phyloP scores from a whole-genome alignment of 2,888 invertebrate genomes.

The Drosophila prolongata region DNA sequence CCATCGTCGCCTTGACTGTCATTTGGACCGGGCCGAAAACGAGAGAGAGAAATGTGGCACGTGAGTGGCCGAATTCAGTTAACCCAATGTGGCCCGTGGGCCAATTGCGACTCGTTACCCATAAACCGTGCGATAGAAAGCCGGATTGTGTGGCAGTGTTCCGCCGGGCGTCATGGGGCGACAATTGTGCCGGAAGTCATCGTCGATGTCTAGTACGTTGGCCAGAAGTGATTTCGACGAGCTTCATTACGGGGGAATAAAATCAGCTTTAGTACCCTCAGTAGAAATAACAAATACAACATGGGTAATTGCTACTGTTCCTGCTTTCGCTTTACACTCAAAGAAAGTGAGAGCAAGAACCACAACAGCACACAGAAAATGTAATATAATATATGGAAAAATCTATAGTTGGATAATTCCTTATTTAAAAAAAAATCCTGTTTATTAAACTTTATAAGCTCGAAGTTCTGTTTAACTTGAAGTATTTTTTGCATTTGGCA shows the following conservation, averaged over 20 bases:
- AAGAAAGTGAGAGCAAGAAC: conserved; percentile 5
- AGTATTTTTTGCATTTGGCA: too few species aligned
- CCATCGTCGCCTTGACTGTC: conserved; percentile 83
- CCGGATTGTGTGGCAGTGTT: conserved; percentile 86
- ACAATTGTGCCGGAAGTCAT: conserved; percentile 94
- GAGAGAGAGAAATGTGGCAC: conserved; percentile 3
- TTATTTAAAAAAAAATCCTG: too few species aligned
- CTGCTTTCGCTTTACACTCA: conserved; percentile 8
- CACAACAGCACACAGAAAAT: neutral
- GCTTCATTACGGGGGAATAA: conserved; percentile 79
- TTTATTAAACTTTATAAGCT: too few species aligned
- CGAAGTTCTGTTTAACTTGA: too few species aligned
- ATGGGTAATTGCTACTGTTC: neutral
- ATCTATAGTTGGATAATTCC: neutral
- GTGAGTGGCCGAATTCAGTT: conserved; percentile 26
- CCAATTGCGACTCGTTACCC: conserved; percentile 85
- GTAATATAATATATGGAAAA: too few species aligned
- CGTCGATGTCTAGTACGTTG: conserved; percentile 98
- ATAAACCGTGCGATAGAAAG: conserved; percentile 91
- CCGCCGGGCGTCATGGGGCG: conserved; percentile 88
- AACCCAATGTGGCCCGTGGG: conserved; percentile 21
- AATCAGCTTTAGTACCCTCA: conserved; percentile 21
- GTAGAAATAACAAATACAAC: neutral
- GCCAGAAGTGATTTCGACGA: conserved; percentile 98
- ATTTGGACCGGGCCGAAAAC: conserved; percentile 16